Evolutionary conservation across 2,888 invertebrate species (phyloP).

Genomic region (Dicyrtoma fusca): DNA sequence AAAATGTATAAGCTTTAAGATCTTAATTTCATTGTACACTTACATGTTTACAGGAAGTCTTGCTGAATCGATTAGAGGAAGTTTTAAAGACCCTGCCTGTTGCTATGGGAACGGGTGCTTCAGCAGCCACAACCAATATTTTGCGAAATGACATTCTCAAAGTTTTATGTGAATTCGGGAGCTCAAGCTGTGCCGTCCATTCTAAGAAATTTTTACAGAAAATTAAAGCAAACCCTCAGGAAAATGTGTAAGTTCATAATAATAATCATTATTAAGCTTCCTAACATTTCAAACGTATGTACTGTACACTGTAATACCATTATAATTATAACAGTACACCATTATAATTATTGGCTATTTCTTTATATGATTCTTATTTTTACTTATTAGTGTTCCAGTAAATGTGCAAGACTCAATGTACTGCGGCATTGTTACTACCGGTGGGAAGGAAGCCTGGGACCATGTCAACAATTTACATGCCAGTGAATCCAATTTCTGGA

Average conservation of each 20-base stretch:
- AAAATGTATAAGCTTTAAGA: too few relatives aligned
- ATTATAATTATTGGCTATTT: too few relatives aligned
- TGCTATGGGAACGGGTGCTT: too few relatives aligned
- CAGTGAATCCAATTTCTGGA: background rate
- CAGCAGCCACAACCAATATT: slow-evolving; percentile 13
- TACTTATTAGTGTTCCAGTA: slow-evolving; percentile 16
- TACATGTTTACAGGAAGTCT: slow-evolving; percentile 7
- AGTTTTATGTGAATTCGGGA: background rate
- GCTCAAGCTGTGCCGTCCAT: background rate
- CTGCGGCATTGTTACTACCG: slow-evolving; percentile 18
- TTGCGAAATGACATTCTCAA: slow-evolving; percentile 18
- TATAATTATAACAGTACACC: too few relatives aligned
- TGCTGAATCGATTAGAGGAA: slow-evolving; percentile 7
- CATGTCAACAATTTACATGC: background rate
- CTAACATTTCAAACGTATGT: too few relatives aligned
- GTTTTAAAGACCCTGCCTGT: background rate
- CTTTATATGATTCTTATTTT: too few relatives aligned
- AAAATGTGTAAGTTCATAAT: too few relatives aligned
- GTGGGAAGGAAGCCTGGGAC: slow-evolving; percentile 10
- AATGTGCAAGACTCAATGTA: slow-evolving; percentile 29
- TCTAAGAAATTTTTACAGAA: background rate
- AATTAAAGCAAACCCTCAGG: background rate
- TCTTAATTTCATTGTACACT: background rate
- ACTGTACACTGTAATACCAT: too few relatives aligned
- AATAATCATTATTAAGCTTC: too few relatives aligned